These are phyloP conservation scores for Tuberolachnus salignus DNA, from an alignment of 2,888 invertebrate species.

Conservation along the genomic window DNA sequence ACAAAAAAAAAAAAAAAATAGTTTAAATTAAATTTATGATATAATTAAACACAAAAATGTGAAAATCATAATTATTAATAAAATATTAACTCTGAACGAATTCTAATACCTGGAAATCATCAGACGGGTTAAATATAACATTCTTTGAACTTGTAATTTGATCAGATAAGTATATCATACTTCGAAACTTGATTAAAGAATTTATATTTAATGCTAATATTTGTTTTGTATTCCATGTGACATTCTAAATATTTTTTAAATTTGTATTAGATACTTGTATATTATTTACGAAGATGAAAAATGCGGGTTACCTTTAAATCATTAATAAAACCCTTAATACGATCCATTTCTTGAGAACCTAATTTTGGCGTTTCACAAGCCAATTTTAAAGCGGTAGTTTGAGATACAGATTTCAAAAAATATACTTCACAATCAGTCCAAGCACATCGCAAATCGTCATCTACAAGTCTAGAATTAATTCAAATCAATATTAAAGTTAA, in stretches of 20 bases:
- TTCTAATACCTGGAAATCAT: slow-evolving; percentile 25
- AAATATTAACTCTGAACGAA: not conserved
- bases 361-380: slow-evolving; percentile 74
- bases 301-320: slow-evolving; percentile 71
- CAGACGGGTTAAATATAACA: slow-evolving; percentile 28
- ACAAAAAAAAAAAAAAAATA: slow-evolving; percentile 43
- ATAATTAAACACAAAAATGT: not conserved
- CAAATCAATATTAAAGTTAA: too few relatives aligned
- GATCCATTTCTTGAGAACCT: slow-evolving; percentile 79
- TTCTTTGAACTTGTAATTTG: slow-evolving; percentile 6
- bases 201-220: slow-evolving; percentile 23
- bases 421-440: slow-evolving; percentile 79
- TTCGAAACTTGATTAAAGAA: slow-evolving; percentile 22
- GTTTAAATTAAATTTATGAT: not conserved
- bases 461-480: slow-evolving; percentile 59
- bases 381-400: slow-evolving; percentile 70
- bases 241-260: slow-evolving; percentile 12
- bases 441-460: slow-evolving; percentile 66
- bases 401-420: slow-evolving; percentile 74
- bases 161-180: slow-evolving; percentile 29
- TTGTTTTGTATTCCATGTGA: slow-evolving; percentile 43
- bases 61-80: not conserved
- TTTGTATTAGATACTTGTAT: not conserved
- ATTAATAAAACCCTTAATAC: slow-evolving; percentile 83
- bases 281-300: slow-evolving; percentile 22